These are phyloP conservation scores for Gymnoscopelus braueri DNA, from an alignment of 2,797 vertebrate species.

Conservation along the genomic window DNA sequence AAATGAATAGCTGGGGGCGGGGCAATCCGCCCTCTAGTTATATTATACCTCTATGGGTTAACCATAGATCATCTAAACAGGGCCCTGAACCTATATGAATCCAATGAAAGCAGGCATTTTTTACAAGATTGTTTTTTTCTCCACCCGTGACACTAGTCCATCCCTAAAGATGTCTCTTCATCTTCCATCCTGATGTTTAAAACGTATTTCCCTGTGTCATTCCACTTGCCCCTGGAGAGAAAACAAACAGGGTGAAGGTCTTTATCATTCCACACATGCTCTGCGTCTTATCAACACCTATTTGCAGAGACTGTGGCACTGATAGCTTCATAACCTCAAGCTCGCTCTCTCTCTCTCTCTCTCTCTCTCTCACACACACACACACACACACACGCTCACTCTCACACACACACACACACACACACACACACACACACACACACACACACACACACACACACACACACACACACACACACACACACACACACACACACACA, in stretches of 20 bases:
- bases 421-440: background rate
- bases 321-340: slow-evolving; percentile 34
- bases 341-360: background rate
- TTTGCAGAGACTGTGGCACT: slow-evolving; percentile 13
- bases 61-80: too few species aligned
- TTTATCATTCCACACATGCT: slow-evolving; percentile 11
- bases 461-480: slow-evolving; percentile 5
- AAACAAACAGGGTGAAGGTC: background rate
- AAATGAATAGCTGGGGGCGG: too few species aligned
- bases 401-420: background rate
- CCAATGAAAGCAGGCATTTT: too few species aligned
- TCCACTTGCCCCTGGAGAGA: background rate
- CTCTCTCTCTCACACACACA: too few species aligned
- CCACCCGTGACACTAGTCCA: too few species aligned
- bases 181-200: background rate
- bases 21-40: too few species aligned
- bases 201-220: slow-evolving; percentile 3
- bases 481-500: slow-evolving; percentile 7
- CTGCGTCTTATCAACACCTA: slow-evolving; percentile 4
- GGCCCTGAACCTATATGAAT: too few species aligned
- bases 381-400: background rate
- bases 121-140: too few species aligned
- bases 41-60: too few species aligned
- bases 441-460: background rate
- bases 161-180: background rate